These are phyloP conservation scores for Pogonus chalceus DNA, from an alignment of 1,140 invertebrate genomes.

Conservation along the genomic window DNA sequence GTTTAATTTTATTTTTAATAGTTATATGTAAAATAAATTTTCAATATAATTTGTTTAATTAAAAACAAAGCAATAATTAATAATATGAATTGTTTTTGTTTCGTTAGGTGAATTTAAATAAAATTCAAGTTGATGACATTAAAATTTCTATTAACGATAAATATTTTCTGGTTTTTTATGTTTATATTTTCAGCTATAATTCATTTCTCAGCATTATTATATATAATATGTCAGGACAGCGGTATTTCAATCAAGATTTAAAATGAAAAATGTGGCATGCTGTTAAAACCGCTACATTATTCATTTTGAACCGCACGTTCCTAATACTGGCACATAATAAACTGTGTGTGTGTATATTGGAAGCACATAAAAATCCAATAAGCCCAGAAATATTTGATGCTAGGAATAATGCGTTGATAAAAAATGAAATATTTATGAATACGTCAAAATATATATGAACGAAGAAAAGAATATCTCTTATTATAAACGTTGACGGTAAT, in stretches of 20 bases:
- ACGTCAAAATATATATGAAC: background rate
- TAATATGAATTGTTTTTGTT: too few species aligned
- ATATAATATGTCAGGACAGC: background rate
- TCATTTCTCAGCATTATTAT: too few species aligned
- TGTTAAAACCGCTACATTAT: background rate
- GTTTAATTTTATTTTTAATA: too few species aligned
- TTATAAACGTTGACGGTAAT: background rate
- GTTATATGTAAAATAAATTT: too few species aligned
- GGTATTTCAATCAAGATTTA: slow-evolving; percentile 6
- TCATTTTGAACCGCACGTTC: background rate
- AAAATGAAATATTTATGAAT: background rate
- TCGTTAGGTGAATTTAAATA: too few species aligned
- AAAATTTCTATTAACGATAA: too few species aligned
- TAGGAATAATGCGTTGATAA: background rate
- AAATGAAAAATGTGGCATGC: slow-evolving; percentile 1
- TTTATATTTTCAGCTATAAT: background rate
- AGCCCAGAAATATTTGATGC: background rate
- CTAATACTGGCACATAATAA: too few species aligned
- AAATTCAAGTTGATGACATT: too few species aligned
- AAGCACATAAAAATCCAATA: background rate
- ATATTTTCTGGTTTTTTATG: too few species aligned
- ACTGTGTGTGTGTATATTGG: background rate
- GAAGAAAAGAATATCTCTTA: background rate
- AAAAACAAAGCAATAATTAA: too few species aligned
- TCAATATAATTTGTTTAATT: too few species aligned